A percentile compares a stretch with the other conserved stretches of the same genome.
Conservation (phyloP, 2,113 vertebrate genomes). For the Pleuronectes platessa region DNA sequence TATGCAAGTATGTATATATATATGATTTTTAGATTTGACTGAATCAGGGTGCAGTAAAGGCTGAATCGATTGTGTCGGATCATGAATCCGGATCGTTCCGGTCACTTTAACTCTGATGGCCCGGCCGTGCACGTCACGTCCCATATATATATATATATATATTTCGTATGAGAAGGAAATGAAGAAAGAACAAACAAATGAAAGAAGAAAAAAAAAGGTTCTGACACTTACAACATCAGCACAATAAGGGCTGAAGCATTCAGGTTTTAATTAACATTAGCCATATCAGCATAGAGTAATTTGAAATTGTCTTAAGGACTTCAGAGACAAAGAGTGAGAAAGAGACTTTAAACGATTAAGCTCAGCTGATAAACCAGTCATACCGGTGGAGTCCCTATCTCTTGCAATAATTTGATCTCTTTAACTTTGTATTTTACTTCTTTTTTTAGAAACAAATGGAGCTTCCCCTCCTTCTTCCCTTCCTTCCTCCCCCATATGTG, state of each 20-base stretch:
- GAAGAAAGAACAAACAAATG: constrained; percentile 9
- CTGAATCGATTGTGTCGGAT: no score
- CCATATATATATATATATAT: constrained; percentile 13
- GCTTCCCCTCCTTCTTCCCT: constrained; percentile 55
- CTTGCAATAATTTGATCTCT: constrained; percentile 68
- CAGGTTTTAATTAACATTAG: constrained; percentile 78
- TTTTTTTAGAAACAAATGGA: constrained; percentile 70
- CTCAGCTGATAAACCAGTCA: constrained; percentile 71
- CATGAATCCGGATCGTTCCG: no score
- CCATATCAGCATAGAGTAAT: constrained; percentile 65
- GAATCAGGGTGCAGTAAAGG: no score
- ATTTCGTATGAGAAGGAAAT: neutral
- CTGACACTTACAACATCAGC: constrained; percentile 53
- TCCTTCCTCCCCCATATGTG: constrained; percentile 60
- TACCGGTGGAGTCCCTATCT: constrained; percentile 59
- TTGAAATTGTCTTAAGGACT: constrained; percentile 72
- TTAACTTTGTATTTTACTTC: constrained; percentile 68
- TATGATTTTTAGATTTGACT: no score
- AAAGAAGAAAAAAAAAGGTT: constrained; percentile 25
- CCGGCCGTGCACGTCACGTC: no score
- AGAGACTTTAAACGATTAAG: constrained; percentile 69
- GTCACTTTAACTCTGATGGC: no score
- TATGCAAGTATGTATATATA: no score
- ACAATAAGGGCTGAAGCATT: constrained; percentile 60
- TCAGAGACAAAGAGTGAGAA: constrained; percentile 56